Evolutionary conservation across 2,797 vertebrate species (phyloP).

Genomic region (Hyperoplus immaculatus): DNA sequence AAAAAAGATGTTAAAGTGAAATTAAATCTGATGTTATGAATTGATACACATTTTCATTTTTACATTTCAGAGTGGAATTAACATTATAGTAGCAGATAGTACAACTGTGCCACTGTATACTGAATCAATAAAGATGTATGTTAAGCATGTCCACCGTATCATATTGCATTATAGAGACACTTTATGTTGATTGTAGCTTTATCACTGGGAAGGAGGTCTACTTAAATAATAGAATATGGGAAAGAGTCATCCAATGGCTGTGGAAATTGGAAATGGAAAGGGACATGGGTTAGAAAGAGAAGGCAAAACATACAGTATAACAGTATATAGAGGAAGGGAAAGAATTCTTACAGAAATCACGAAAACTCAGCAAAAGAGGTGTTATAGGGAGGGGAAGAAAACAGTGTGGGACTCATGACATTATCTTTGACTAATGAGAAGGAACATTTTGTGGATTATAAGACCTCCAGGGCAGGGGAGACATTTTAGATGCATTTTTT

Average conservation of each 20-base stretch:
- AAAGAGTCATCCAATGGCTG: not conserved
- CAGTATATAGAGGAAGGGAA: not conserved
- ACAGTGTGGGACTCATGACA: not conserved
- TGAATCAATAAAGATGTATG: slow-evolving; percentile 2
- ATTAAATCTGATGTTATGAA: slow-evolving; percentile 30
- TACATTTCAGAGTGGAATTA: slow-evolving; percentile 30
- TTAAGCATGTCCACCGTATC: slow-evolving; percentile 4
- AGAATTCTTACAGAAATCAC: not conserved
- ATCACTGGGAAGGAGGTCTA: not conserved
- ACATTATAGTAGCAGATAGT: slow-evolving; percentile 23
- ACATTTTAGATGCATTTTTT: not conserved
- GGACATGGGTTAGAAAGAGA: not conserved
- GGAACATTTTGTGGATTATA: not conserved
- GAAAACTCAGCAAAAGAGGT: not conserved
- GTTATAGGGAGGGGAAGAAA: not conserved
- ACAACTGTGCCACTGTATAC: not conserved
- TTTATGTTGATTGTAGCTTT: not conserved
- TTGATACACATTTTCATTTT: slow-evolving; percentile 38
- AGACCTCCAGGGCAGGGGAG: not conserved
- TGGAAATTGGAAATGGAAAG: not conserved
- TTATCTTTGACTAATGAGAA: not conserved
- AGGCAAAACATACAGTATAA: not conserved
- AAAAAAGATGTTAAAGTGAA: slow-evolving; percentile 17
- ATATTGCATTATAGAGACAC: not conserved
- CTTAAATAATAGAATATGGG: slow-evolving; percentile 22